These are phyloP conservation scores for Scaptodrosophila lebanonensis DNA, from an alignment of 1,140 invertebrate species.

Conservation along the genomic window DNA sequence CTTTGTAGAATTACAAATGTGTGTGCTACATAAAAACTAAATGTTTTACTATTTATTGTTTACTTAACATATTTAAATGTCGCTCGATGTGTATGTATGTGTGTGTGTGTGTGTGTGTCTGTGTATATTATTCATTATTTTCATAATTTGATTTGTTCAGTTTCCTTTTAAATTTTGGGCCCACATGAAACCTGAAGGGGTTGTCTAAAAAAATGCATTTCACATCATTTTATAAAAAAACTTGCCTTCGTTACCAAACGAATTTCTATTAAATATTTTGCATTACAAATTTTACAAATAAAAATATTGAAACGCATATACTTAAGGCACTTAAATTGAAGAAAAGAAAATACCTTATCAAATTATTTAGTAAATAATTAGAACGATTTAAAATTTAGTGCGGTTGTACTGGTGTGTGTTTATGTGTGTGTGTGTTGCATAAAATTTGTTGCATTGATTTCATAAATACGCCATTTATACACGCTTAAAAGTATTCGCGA, in stretches of 20 bases:
- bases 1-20: not conserved
- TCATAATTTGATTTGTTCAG: slow-evolving; percentile 36
- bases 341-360: slow-evolving; percentile 31
- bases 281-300: slow-evolving; percentile 13
- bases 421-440: too few species aligned
- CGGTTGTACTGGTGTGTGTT: slow-evolving; percentile 51
- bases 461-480: too few species aligned
- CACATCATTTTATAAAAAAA: slow-evolving; percentile 31
- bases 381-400: slow-evolving; percentile 63
- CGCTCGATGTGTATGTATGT: slow-evolving; percentile 54
- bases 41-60: slow-evolving; percentile 31
- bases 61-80: slow-evolving; percentile 68
- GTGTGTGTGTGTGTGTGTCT: slow-evolving; percentile 15
- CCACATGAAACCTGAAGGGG: slow-evolving; percentile 70
- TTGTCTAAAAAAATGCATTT: slow-evolving; percentile 45
- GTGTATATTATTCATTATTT: slow-evolving; percentile 26
- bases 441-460: slow-evolving; percentile 36
- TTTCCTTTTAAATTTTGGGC: slow-evolving; percentile 53
- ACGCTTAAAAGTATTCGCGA: too few species aligned
- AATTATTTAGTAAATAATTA: slow-evolving; percentile 46
- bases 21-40: not conserved
- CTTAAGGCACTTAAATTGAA: slow-evolving; percentile 71
- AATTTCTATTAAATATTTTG: slow-evolving; percentile 20
- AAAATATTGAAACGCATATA: slow-evolving; percentile 43
- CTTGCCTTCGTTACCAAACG: not conserved